A percentile compares a stretch with the other conserved stretches of the same genome.
These are phyloP conservation scores for Lonchura striata DNA, from an alignment of 2,113 vertebrate genomes.

Conservation along the genomic window DNA sequence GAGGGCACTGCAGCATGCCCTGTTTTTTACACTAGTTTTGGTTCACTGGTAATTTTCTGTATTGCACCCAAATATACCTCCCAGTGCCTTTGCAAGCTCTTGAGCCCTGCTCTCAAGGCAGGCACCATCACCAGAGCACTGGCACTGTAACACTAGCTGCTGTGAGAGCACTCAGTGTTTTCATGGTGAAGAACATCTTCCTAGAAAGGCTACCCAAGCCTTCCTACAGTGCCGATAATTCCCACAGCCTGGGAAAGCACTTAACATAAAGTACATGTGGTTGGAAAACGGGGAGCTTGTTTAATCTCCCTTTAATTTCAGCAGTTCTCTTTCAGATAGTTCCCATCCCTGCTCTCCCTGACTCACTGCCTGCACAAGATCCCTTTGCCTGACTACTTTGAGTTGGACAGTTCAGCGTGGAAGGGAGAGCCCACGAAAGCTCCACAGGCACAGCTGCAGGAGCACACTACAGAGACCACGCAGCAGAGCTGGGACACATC, in stretches of 20 bases:
- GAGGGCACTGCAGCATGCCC: background rate
- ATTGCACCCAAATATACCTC: background rate
- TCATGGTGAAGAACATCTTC: background rate
- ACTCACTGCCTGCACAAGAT: background rate
- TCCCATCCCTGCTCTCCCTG: background rate
- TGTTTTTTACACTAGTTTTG: background rate
- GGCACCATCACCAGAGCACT: background rate
- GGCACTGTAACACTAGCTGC: accelerated
- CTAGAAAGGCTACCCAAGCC: background rate
- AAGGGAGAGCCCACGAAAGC: background rate
- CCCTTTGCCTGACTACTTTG: accelerated
- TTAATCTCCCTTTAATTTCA: background rate
- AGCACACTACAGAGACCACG: accelerated
- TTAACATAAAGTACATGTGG: accelerated
- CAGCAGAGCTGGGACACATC: accelerated
- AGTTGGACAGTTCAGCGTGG: accelerated
- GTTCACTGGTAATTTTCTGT: background rate
- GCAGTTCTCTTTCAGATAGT: background rate
- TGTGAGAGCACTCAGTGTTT: accelerated
- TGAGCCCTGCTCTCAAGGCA: background rate
- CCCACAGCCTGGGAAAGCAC: background rate
- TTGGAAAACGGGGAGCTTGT: background rate
- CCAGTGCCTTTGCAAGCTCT: background rate
- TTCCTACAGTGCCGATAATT: background rate
- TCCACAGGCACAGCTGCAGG: background rate